Evolutionary conservation across 2,797 vertebrate species (phyloP), one percentile per base, ranked within the genome.

Genomic region (Gorsachius magnificus): DNA sequence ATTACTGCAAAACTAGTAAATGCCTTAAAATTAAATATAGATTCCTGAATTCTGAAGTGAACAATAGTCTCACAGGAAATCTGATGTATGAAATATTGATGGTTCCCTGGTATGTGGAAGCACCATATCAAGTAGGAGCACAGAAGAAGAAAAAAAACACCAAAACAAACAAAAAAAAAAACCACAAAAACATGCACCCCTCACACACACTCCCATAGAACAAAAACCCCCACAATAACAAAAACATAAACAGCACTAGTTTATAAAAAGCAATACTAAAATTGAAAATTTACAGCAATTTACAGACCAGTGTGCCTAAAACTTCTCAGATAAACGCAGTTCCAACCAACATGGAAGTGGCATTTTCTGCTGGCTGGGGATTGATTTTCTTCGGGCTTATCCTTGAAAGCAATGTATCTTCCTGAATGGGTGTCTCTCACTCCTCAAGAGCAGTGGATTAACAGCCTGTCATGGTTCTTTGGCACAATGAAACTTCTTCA

Each of bases 321-420:
- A 71, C 14, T 72, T 77, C 36, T 43, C 20, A 50, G 51, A 88
- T 38, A 80, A 80, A 69, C 9, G 8, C 31, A 65, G 35, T 35
- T 69, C 35, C 33, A 85, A 9, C 11, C 15, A 77, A 65, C 19
- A 35, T 6, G 17, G 58, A 91, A 87, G 14, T 50, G 45, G 41
- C 35, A 46, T 83, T 63, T 82, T 75, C 45, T 63, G 46, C 29
- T 84, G 25, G 7, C 29, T 79, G 54, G 20, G 26, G 60, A 92
- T 72, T 87, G 31, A 84, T 90, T 95, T 93, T 63, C 75, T 81
- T 69, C 57, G 46, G 64, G 33, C 11, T 91, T 70, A 88, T 76
- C 35, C 78, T 80, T 57, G 36, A 78, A 93, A 80, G 35, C 20
- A 83, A 60, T 63, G 21, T 31, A 31, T 58, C 43, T 93, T 89